Percentiles rank a stretch among this genome's conserved stretches.
Conservation (phyloP, 1,140 invertebrate genomes). For the Drosophila pandora region DNA sequence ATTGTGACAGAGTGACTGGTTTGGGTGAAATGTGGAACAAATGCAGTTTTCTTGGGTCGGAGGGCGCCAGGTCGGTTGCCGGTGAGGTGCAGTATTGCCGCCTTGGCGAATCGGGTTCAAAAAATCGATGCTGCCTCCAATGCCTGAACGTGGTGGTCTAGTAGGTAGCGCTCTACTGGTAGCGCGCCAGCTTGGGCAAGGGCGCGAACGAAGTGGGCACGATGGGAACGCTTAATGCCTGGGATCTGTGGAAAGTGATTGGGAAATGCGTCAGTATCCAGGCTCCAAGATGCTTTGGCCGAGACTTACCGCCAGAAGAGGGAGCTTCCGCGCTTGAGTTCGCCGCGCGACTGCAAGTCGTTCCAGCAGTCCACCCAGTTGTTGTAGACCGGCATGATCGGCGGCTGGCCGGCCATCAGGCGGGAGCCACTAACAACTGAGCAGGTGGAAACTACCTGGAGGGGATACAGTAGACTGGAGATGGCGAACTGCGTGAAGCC, state of each 20-base stretch:
- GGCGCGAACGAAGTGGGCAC: constrained; percentile 49
- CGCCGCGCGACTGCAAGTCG: constrained; percentile 88
- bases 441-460: constrained; percentile 93
- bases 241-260: constrained; percentile 31
- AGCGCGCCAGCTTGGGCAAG: constrained; percentile 58
- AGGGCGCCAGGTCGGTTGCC: constrained; percentile 14
- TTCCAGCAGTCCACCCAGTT: constrained; percentile 92
- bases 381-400: constrained; percentile 91
- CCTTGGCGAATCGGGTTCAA: constrained; percentile 17
- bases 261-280: neutral
- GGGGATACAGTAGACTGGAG: constrained; percentile 92
- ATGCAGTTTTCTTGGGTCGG: constrained; percentile 58
- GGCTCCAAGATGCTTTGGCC: neutral
- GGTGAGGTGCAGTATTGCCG: constrained; percentile 43
- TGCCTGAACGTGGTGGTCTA: constrained; percentile 17
- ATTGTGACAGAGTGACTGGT: constrained; percentile 10
- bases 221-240: constrained; percentile 7
- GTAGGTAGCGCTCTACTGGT: constrained; percentile 43
- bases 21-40: constrained; percentile 47
- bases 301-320: constrained; percentile 86
- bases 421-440: constrained; percentile 93
- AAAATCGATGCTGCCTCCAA: constrained; percentile 20
- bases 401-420: constrained; percentile 90
- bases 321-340: constrained; percentile 93
- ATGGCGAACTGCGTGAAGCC: constrained; percentile 85